phyloP scores from a whole-genome alignment of 2,113 vertebrate genomes.

The Misgurnus anguillicaudatus region DNA sequence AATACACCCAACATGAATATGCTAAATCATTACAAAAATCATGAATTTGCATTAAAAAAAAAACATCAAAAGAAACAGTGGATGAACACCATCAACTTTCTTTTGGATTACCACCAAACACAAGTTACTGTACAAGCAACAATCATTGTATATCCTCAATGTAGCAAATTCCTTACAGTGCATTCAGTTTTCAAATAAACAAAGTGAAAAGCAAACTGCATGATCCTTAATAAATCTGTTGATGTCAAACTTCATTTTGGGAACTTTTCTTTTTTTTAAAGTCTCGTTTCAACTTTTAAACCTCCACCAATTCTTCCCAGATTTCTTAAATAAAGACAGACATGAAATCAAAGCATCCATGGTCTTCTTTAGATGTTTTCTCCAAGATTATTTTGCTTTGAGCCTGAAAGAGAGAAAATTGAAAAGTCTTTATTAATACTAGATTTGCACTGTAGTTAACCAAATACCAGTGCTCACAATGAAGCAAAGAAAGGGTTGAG shows the following conservation, averaged over 20 bases:
- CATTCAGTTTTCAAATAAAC: constrained; percentile 46
- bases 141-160: constrained; percentile 22
- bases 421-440: background rate
- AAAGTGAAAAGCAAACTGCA: constrained; percentile 54
- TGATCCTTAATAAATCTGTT: constrained; percentile 38
- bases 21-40: constrained; percentile 52
- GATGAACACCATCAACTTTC: constrained; percentile 15
- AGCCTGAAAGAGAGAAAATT: constrained; percentile 63
- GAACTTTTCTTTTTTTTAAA: constrained; percentile 33
- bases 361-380: constrained; percentile 53
- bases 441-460: background rate
- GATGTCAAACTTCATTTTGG: constrained; percentile 23
- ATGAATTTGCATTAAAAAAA: constrained; percentile 1
- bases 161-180: constrained; percentile 41
- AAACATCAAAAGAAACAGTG: background rate
- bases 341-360: constrained; percentile 48
- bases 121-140: constrained; percentile 21
- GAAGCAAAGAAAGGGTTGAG: background rate
- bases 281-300: background rate
- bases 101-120: constrained; percentile 26
- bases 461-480: background rate
- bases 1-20: background rate
- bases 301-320: constrained; percentile 28
- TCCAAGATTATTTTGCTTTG: constrained; percentile 67
- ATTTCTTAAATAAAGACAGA: constrained; percentile 61